Conservation (phyloP, 2,113 vertebrate species). For the Otis tarda region DNA sequence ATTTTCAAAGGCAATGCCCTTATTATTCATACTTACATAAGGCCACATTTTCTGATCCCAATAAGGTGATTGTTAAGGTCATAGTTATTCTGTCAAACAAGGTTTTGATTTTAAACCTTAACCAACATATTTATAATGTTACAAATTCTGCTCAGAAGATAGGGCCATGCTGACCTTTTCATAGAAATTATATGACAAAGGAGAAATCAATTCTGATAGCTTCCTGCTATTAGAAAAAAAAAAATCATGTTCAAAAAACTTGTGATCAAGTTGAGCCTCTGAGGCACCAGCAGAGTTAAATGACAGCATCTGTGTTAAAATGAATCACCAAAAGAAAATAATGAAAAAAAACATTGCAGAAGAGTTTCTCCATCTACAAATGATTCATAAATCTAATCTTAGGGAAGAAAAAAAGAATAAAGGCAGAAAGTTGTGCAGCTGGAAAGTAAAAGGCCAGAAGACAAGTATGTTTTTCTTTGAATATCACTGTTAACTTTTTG, state of each 20-base stretch:
- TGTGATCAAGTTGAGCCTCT: not conserved
- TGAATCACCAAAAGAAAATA: not conserved
- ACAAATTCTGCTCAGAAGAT: not conserved
- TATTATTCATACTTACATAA: not conserved
- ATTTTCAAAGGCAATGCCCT: not conserved
- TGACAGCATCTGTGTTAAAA: not conserved
- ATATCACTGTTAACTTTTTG: not conserved
- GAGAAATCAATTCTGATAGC: slow-evolving; percentile 4
- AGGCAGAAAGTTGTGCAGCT: not conserved
- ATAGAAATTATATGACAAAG: not conserved
- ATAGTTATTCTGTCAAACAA: not conserved
- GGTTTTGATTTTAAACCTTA: not conserved
- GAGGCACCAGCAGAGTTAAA: not conserved
- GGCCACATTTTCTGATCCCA: not conserved
- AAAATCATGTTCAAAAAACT: not conserved
- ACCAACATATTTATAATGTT: not conserved
- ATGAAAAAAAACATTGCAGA: not conserved
- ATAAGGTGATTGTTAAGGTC: not conserved
- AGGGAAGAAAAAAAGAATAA: not conserved
- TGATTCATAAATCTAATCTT: not conserved
- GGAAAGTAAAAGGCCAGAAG: not conserved
- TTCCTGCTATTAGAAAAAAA: not conserved
- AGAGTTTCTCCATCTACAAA: not conserved
- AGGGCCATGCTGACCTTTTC: slow-evolving; percentile 56
- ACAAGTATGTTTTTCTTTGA: not conserved